These are phyloP conservation scores for Stegophylla sp. DNA, from an alignment of 2,888 invertebrate species.

Conservation along the genomic window DNA sequence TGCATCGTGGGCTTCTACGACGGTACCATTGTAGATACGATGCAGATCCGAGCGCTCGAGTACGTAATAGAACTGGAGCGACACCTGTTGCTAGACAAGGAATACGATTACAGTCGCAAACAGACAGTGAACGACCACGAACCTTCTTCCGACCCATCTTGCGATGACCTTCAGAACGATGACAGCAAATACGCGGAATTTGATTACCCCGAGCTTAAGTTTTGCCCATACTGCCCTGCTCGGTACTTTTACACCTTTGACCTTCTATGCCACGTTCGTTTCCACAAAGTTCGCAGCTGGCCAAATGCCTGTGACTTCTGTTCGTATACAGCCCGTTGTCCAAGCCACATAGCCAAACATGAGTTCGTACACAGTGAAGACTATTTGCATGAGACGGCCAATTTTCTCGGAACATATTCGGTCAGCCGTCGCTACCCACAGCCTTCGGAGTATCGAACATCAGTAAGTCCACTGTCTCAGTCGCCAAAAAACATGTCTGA, in stretches of 20 bases:
- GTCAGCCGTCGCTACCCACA: conserved; percentile 73
- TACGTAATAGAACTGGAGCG: conserved; percentile 19
- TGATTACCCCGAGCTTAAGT: conserved; percentile 69
- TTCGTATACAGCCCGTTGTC: conserved; percentile 77
- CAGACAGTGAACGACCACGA: background rate
- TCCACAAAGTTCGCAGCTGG: conserved; percentile 77
- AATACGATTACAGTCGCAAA: background rate
- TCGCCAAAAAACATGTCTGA: background rate
- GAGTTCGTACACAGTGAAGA: conserved; percentile 77
- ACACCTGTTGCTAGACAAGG: background rate
- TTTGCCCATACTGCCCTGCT: conserved; percentile 83
- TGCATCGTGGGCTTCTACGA: conserved; percentile 77
- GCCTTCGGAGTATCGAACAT: conserved; percentile 68
- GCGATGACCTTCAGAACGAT: background rate
- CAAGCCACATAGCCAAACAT: conserved; percentile 75
- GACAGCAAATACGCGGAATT: conserved; percentile 57
- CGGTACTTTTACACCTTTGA: conserved; percentile 70
- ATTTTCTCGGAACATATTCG: conserved; percentile 72
- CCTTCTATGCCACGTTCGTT: conserved; percentile 80
- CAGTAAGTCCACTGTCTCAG: conserved; percentile 62
- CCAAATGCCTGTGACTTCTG: conserved; percentile 79
- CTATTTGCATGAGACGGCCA: conserved; percentile 79
- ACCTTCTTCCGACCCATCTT: background rate
- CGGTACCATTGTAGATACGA: conserved; percentile 72
- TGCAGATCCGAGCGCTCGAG: conserved; percentile 68